A percentile compares a stretch with the other conserved stretches of the same genome.
These are phyloP conservation scores for Parnassius smintheus DNA, from an alignment of 2,888 invertebrate genomes.

Conservation along the genomic window DNA sequence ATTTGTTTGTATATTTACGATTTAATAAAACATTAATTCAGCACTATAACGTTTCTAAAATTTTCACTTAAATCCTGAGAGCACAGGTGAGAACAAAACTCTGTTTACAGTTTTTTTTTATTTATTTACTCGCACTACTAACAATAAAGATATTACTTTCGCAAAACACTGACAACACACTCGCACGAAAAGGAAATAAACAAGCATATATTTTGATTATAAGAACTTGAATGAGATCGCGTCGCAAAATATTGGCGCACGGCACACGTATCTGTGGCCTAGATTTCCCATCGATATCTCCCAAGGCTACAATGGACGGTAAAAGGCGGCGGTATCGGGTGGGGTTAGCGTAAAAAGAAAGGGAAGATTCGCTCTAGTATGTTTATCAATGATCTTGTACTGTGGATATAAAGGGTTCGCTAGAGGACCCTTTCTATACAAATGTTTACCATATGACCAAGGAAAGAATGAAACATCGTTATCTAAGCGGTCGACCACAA, in stretches of 20 bases:
- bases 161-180: slow-evolving; percentile 15
- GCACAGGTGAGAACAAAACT: not conserved
- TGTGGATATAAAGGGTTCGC: slow-evolving; percentile 8
- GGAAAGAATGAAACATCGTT: slow-evolving; percentile 13
- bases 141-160: not conserved
- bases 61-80: too few species aligned
- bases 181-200: slow-evolving; percentile 30
- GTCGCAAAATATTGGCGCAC: slow-evolving; percentile 41
- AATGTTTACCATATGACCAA: slow-evolving; percentile 14
- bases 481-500: slow-evolving; percentile 12
- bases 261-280: slow-evolving; percentile 48
- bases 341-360: slow-evolving; percentile 25
- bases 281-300: slow-evolving; percentile 52
- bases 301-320: slow-evolving; percentile 45
- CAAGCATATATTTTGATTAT: slow-evolving; percentile 37
- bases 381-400: slow-evolving; percentile 23
- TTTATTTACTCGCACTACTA: not conserved
- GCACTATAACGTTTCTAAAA: too few species aligned
- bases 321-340: slow-evolving; percentile 2
- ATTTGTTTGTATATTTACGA: not conserved
- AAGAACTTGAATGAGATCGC: slow-evolving; percentile 41
- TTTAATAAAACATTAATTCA: not conserved
- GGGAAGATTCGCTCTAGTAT: slow-evolving; percentile 9
- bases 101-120: not conserved
- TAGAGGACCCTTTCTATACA: slow-evolving; percentile 10